Evolutionary conservation across 2,113 vertebrate genomes (phyloP), one percentile per base, ranked within the genome.

Genomic region (Ictalurus punctatus): DNA sequence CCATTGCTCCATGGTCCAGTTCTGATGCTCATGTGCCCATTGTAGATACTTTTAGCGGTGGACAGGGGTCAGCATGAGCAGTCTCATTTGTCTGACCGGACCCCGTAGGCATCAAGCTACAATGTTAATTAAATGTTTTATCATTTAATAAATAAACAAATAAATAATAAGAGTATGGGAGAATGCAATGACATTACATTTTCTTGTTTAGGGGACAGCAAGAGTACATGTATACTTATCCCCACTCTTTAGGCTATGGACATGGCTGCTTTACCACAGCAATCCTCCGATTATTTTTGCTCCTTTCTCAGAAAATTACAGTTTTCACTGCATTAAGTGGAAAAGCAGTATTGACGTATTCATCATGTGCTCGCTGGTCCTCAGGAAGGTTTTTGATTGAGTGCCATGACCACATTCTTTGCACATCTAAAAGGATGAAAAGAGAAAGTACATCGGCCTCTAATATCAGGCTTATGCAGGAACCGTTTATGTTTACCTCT

Each of bases 371-470:
- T 92, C 92, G 81, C 78, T 80, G 73, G 84, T 86, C 78, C 88
- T 87, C 90, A 89, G 92, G 87, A 91, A 19, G 90, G 16, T 84
- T 86, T 91, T 67, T 87, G 69, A 88, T 83, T 92, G 69, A 91
- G 86, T 93, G 91, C 93, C 92, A 95, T 95, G 94, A 94, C 30
- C 86, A 88, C 93, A 95, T 96, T 95, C 94, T 93, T 94, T 86
- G 71, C 92, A 93, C 91, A 78, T 92, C 86, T 94, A 92, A 93
- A 91, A 91, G 90, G 91, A 91, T 89, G 90, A 90, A 89, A 87
- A 61, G 16, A 85, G 91, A 78, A 87, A 87, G 85, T 52, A 21
- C 89, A 83, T 81, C 61, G 91, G 88, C 14, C 91, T 92, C 91
- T 93, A 92, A 94, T 94, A 86, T 91, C 19, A 90, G 90, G 90